phyloP scores from a whole-genome alignment of 2,797 vertebrate genomes.

The Thripadectes ignobilis region DNA sequence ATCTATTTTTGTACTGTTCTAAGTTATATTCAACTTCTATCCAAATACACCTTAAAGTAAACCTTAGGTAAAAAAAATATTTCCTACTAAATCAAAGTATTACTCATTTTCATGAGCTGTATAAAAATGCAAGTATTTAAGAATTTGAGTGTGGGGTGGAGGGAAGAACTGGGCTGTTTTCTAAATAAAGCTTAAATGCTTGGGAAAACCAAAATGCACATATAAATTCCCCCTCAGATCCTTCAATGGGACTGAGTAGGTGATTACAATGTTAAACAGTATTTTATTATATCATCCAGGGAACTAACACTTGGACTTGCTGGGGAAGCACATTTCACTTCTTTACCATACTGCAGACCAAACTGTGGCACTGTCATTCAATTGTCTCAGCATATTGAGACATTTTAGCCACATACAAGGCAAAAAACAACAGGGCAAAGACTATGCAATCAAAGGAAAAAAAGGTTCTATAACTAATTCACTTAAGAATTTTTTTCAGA shows the following conservation, averaged over 20 bases:
- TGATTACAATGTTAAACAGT: neutral
- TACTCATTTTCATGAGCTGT: neutral
- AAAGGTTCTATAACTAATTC: neutral
- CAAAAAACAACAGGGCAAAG: neutral
- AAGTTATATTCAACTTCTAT: neutral
- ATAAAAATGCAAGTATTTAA: neutral
- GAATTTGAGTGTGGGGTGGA: neutral
- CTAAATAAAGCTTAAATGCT: neutral
- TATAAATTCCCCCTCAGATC: neutral
- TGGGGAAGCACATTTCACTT: neutral
- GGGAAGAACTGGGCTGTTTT: neutral
- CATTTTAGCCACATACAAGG: neutral
- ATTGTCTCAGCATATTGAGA: neutral
- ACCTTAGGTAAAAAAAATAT: neutral
- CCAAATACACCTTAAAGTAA: neutral
- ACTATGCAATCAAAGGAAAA: neutral
- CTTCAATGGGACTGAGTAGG: neutral
- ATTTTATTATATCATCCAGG: neutral
- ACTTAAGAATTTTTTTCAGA: neutral
- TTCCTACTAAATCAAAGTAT: neutral
- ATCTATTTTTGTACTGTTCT: neutral
- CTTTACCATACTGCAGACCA: neutral
- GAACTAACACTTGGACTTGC: neutral
- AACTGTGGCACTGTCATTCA: fast-evolving
- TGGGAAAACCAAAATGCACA: neutral